These are phyloP conservation scores for Choreutis nemorana DNA, from an alignment of 2,888 invertebrate genomes.

Conservation along the genomic window DNA sequence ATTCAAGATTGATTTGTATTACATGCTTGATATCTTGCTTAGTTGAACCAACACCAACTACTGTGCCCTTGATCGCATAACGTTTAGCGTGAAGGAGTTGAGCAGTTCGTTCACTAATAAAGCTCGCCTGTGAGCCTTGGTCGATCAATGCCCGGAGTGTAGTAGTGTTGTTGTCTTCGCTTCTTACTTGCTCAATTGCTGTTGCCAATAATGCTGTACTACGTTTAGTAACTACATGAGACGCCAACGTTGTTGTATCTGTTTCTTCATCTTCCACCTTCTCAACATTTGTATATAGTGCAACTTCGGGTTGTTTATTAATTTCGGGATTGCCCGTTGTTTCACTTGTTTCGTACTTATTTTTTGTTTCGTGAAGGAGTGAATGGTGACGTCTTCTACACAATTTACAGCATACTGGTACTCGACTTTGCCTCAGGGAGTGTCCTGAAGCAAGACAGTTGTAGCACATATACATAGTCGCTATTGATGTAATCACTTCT, in stretches of 20 bases:
- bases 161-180: slow-evolving; percentile 1
- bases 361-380: slow-evolving; percentile 3
- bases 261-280: slow-evolving; percentile 4
- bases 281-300: neutral
- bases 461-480: slow-evolving; percentile 7
- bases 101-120: slow-evolving; percentile 7
- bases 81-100: neutral
- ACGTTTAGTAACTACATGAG: too few species aligned
- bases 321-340: too few species aligned
- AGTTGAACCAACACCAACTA: neutral
- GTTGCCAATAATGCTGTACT: slow-evolving; percentile 4
- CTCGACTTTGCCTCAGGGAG: neutral
- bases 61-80: neutral
- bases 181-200: slow-evolving; percentile 2
- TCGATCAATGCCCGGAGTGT: slow-evolving; percentile 10
- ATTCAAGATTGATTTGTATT: neutral
- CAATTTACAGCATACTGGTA: slow-evolving; percentile 5
- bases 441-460: slow-evolving; percentile 5
- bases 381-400: slow-evolving; percentile 7
- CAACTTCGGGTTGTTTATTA: neutral
- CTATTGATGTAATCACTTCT: slow-evolving; percentile 1
- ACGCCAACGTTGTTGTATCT: slow-evolving; percentile 5
- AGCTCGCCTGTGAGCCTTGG: slow-evolving; percentile 11
- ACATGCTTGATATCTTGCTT: neutral
- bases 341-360: too few species aligned